Evolutionary conservation across 2,888 invertebrate species (phyloP), one percentile per base, ranked within the genome.

Genomic region (Gisinianus flammeolus): DNA sequence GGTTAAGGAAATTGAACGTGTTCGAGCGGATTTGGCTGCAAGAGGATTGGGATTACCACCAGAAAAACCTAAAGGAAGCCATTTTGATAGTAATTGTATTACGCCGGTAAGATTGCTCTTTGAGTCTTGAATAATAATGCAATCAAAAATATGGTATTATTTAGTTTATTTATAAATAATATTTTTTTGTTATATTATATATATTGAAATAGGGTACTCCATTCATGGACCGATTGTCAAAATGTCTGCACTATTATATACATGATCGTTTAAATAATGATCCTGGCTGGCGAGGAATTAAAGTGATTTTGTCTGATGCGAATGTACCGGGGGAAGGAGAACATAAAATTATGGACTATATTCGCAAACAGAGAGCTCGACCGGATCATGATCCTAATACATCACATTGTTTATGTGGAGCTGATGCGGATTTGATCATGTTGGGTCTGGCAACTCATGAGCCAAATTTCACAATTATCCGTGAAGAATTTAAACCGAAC

Each of bases 291-390:
- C 92, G 91, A 85, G 91, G 93, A 58, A 91, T 99, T 81, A 96
- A 97, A 88, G 93, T 95, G 10, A 95, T 99, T 85, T 89, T 99
- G n/a, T 98, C 98, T 1, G 99, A 99, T 88, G 98, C 99, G 0
- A 99, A 98, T 88, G 97, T 96, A 5, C 97, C 97, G 0, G 97
- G 97, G 6, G 97, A 97, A 88, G 97, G 99, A 0, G 99, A 99
- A 88, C 99, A 99, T 87, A 99, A 99, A 89, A 98, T 99, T 85
- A 99, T 99, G 98, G 98, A 99, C 88, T 99, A 92, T 87, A 97
- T 99, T 85, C 90, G 99, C n/a, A 92, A 92, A 85, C 98, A 98
- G 88, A 91, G 98, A 87, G 94, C 94, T 10, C 95, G 96, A 87
- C 95, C 96, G 0, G 93, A 95, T 87, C 97, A 98, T 88, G 96